Base-by-base conservation (phyloP, 2,797 vertebrate species). In the Lepidocolaptes lacrymiger region DNA sequence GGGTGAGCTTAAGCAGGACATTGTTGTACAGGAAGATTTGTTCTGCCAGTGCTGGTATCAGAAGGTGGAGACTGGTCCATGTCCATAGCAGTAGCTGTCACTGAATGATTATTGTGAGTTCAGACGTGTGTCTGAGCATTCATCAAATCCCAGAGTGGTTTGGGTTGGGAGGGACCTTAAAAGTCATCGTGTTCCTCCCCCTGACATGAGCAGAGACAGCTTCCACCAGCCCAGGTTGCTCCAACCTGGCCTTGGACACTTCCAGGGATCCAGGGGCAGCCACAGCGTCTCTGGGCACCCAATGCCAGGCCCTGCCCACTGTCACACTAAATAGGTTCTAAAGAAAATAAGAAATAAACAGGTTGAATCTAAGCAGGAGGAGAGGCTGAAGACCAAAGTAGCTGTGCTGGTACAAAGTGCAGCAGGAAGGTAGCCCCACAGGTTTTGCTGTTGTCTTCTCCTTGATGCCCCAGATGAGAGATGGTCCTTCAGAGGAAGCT, bases 181-280 rank as follows among this genome's bases (percentile, higher is more conserved):
- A 52, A 12, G 10, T 4, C 46, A 66, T 3, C 9, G 4, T 5
- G 1, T 52, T 14, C 30, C 15, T 59, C 1, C 3, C 9, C 10
- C 5, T 63, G 20, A 9, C 14, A 26, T 0, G 0, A 18, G 5
- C 16, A 43, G 44, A 14, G 14, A 15, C 5, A 20, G 1, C 9
- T 59, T 17, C 24, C 44, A n/a, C 9, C 0, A 12, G 5, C 11
- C 13, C 49, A 44, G 3, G 9, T 2, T 20, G 5, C 6, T 27
- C n/a, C 21, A 66, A 34, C 21, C 10, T 16, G 37, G 15, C 21
- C 30, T 36, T 20, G 66, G 37, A 32, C 34, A 41, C 6, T 18
- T 21, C 14, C 16, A 46, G 62, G 14, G 23, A 44, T 63, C n/a
- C 55, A 55, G 39, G 21, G 30, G 14, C 61, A 63, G 21, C 28